phyloP scores from a whole-genome alignment of 2,888 invertebrate species.

The Mesorhabditis sp. region DNA sequence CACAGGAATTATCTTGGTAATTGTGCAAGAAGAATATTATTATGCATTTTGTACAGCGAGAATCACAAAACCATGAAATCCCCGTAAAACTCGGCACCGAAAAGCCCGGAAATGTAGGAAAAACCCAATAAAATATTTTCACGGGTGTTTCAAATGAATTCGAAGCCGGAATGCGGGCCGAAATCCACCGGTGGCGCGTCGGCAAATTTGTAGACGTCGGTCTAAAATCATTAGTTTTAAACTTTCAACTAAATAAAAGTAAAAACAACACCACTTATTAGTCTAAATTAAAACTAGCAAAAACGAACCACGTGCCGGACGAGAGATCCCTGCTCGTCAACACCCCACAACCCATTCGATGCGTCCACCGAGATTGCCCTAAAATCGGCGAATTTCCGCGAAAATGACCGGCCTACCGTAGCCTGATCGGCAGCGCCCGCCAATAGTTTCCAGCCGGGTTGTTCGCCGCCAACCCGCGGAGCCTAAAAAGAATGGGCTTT shows the following conservation, averaged over 20 bases:
- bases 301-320: background rate
- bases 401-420: background rate
- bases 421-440: background rate
- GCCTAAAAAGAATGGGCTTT: background rate
- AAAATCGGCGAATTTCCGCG: background rate
- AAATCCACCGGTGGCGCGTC: background rate
- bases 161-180: background rate
- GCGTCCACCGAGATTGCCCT: constrained; percentile 5
- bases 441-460: constrained; percentile 5
- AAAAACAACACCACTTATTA: no score
- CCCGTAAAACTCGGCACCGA: no score
- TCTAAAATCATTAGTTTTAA: background rate
- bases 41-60: no score
- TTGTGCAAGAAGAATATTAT: no score
- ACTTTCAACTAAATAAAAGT: no score
- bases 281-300: no score
- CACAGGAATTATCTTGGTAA: no score
- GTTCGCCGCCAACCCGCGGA: background rate
- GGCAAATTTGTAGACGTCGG: background rate
- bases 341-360: background rate
- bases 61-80: no score
- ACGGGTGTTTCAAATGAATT: background rate
- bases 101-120: no score
- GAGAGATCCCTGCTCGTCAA: background rate
- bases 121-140: no score